These are phyloP conservation scores for Orientallactaga bullata DNA, from an alignment of 2,113 vertebrate species.

Conservation along the genomic window DNA sequence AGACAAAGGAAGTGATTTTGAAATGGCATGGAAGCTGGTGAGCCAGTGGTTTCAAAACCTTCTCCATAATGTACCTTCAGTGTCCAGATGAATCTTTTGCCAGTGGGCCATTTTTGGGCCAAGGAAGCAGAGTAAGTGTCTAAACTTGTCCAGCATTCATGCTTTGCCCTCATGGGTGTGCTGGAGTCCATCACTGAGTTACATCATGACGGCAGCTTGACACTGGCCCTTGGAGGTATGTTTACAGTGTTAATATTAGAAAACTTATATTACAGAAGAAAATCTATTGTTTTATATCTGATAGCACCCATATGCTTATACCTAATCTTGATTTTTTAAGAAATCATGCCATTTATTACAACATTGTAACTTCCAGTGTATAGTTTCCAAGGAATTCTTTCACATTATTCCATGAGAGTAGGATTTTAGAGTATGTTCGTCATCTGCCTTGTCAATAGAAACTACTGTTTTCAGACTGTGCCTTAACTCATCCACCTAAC, in stretches of 20 bases:
- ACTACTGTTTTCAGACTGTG: background rate
- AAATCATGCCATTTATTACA: slow-evolving; percentile 30
- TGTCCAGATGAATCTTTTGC: background rate
- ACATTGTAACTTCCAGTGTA: background rate
- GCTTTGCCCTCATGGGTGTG: background rate
- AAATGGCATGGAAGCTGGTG: background rate
- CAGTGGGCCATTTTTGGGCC: background rate
- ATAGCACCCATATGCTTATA: background rate
- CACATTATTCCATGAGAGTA: slow-evolving; percentile 10
- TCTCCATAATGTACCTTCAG: background rate
- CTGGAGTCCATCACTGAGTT: background rate
- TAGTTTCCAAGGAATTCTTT: background rate
- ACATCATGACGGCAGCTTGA: background rate
- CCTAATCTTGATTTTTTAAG: background rate
- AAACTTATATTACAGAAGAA: background rate
- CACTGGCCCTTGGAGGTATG: background rate
- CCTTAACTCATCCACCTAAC: background rate
- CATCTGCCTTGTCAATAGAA: background rate
- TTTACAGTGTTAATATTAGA: background rate
- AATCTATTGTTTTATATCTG: background rate
- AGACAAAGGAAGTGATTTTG: background rate
- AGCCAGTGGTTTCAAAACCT: slow-evolving; percentile 18
- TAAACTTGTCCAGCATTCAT: background rate
- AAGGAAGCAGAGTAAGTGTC: background rate
- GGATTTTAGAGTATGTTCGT: background rate